Base-by-base conservation (phyloP, 2,797 vertebrate species). In the Syndactyla subalaris region DNA sequence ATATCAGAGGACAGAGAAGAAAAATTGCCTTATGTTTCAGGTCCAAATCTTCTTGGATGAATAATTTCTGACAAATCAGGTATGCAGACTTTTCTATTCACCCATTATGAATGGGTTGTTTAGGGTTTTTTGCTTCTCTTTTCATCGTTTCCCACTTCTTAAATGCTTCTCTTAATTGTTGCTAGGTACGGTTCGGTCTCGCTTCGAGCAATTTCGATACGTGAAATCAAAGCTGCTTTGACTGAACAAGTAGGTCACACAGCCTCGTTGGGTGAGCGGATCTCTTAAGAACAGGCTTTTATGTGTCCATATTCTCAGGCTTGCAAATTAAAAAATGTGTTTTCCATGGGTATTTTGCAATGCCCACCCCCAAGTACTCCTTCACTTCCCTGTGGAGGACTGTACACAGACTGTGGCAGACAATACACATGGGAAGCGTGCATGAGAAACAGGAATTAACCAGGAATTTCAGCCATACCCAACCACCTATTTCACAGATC, bases 221-320 rank as follows among this genome's bases (percentile, higher is more conserved):
- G 6, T 48, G 92, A 72, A 95, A 89, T 93, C 93, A 96, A 93
- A 95, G 93, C 94, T 62, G 85, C 92, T 96, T 87, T 96, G 89
- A 94, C 74, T 95, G 96, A 94, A 80, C 96, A 96, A 96, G 89
- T 95, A 95, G 93, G 96, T 96, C 96, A 95, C 80, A 43, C 77
- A 87, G 91, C 59, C 82, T 93, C 30, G 39, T 67, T 61, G 91
- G 76, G 89, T 0, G 15, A 90, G 66, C 2, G 1, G 59, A 84
- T 85, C 85, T 80, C 61, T 24, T 22, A 32, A 9, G 4, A 94
- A 65, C 71, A 80, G 38, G 12, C 84, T 89, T 34, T 34, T 79
- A 48, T 4, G 2, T n/a, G 27, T 46, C 63, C 80, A 30, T 5
- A 4, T 72, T 89, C 46, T 43, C 68, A 61, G 52, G 52, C 88